Conservation (phyloP, 2,888 invertebrate genomes). For the Chloromyia formosa region DNA sequence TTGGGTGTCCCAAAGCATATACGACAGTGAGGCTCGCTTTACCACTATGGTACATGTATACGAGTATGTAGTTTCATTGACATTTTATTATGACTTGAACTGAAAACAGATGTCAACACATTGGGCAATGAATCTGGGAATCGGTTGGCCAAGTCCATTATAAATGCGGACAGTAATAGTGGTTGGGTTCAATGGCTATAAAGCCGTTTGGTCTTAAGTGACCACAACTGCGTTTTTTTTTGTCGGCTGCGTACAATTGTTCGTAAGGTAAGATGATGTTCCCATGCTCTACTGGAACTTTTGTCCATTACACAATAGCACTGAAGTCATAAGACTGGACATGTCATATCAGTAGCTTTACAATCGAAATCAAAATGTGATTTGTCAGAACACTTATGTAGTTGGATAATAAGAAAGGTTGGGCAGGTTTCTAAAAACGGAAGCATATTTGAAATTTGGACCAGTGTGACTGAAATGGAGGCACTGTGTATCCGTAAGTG, state of each 20-base stretch:
- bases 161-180: not conserved
- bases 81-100: constrained; percentile 5
- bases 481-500: too few species aligned
- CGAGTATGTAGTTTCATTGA: constrained; percentile 23
- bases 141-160: not conserved
- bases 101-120: constrained; percentile 33
- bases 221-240: constrained; percentile 36
- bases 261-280: constrained; percentile 28
- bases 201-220: constrained; percentile 5
- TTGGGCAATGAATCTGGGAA: not conserved
- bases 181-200: not conserved
- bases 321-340: not conserved
- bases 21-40: too few species aligned
- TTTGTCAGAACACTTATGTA: too few species aligned
- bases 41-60: not conserved
- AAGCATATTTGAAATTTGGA: too few species aligned
- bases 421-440: too few species aligned
- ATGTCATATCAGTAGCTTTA: not conserved
- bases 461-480: too few species aligned
- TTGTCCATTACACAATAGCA: constrained; percentile 35
- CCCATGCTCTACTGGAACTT: constrained; percentile 38
- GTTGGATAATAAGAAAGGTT: too few species aligned
- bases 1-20: constrained; percentile 4
- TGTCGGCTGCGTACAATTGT: not conserved
- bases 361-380: too few species aligned